phyloP scores from a whole-genome alignment of 2,113 vertebrate genomes.

The Papio anubis region DNA sequence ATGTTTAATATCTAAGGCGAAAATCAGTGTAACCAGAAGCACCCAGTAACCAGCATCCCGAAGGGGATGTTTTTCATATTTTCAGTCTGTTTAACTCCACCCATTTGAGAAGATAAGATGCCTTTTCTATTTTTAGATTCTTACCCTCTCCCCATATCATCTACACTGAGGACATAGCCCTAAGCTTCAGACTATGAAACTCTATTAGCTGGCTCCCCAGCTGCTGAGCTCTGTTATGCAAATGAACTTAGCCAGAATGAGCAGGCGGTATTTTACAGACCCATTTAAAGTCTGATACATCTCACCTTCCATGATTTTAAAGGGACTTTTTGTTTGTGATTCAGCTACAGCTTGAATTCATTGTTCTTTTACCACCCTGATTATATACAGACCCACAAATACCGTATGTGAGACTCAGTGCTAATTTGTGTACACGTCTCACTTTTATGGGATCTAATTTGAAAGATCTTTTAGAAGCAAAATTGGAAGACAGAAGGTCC shows the following conservation, averaged over 20 bases:
- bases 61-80: conserved; percentile 55
- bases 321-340: conserved; percentile 30
- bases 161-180: not conserved
- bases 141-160: not conserved
- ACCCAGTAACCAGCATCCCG: not conserved
- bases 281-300: conserved; percentile 14
- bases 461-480: conserved; percentile 42
- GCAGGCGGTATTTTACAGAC: not conserved
- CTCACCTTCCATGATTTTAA: conserved; percentile 44
- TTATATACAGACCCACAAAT: conserved; percentile 40
- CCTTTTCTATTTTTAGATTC: conserved; percentile 62
- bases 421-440: not conserved
- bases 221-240: not conserved
- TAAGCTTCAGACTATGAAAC: not conserved
- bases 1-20: not conserved
- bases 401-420: not conserved
- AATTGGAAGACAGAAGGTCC: conserved; percentile 29
- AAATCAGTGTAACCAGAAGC: conserved; percentile 20
- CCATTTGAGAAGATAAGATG: conserved; percentile 40
- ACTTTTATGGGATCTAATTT: conserved; percentile 20
- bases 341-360: conserved; percentile 56
- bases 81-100: conserved; percentile 13
- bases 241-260: not conserved
- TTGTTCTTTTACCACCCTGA: conserved; percentile 51
- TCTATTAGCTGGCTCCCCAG: not conserved